Conservation (phyloP, 2,888 invertebrate species). For the Plagiodera versicolora region DNA sequence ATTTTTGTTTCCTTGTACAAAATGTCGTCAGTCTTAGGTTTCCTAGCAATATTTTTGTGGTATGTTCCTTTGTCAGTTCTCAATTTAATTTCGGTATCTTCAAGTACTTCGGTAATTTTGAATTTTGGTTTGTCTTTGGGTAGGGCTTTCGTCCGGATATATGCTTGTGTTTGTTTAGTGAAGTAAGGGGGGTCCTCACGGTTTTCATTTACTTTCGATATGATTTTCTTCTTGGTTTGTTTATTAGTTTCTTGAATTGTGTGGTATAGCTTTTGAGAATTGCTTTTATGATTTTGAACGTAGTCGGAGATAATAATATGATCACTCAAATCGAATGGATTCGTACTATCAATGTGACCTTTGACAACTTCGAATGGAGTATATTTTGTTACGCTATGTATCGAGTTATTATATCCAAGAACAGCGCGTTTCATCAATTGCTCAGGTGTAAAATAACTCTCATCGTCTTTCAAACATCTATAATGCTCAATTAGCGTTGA, state of each 20-base stretch:
- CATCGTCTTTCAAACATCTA: neutral
- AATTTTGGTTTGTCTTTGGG: conserved; percentile 15
- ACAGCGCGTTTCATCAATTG: conserved; percentile 10
- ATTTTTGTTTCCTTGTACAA: neutral
- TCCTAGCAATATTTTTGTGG: neutral
- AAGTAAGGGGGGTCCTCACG: conserved; percentile 7
- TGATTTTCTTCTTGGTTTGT: neutral
- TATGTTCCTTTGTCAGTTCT: neutral
- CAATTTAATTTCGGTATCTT: neutral
- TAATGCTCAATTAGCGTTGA: conserved; percentile 7
- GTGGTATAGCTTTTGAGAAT: conserved; percentile 1
- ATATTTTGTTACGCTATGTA: conserved; percentile 12
- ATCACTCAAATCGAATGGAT: conserved; percentile 10
- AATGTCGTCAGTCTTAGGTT: neutral
- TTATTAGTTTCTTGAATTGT: neutral
- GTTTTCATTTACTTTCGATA: conserved; percentile 2
- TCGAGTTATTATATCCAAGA: conserved; percentile 13
- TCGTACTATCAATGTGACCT: conserved; percentile 13
- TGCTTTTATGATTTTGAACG: conserved; percentile 8
- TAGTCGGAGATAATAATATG: neutral
- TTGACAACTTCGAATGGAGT: conserved; percentile 11
- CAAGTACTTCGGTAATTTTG: conserved; percentile 6
- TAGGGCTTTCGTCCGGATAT: neutral
- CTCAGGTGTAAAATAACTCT: neutral
- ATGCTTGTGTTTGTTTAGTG: conserved; percentile 2